Evolutionary conservation across 2,888 invertebrate genomes (phyloP), one percentile per base, ranked within the genome.

Genomic region (Omphaloscelis lunosa): DNA sequence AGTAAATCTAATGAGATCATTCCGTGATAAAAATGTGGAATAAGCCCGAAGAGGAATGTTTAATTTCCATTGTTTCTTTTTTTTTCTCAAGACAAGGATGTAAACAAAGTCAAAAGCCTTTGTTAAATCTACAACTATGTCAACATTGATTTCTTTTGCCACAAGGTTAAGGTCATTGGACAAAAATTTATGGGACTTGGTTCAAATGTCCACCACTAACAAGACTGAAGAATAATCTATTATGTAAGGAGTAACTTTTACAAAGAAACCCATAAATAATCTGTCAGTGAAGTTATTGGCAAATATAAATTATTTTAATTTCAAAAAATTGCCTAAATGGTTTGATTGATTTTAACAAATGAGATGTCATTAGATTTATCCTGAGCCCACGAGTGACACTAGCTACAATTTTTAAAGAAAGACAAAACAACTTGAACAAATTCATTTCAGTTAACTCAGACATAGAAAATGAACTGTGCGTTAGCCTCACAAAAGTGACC

Each of bases 31-130:
- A 48, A n/a, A 34, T 8, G 2, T 58, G 8, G 9, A 58, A n/a
- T 9, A 45, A 69, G 17, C 12, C 0, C n/a, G 6, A 48, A 27
- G 2, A 27, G 7, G 7, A 27, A 27, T 48, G 9, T 59, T 59
- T 15, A 4, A 41, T 53, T 15, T 53, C 4, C 20, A 56, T 53
- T 53, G 20, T 34, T 20, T 72, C 9, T 0, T 9, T 27, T 69
- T 48, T 51, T 39, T 7, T 70, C 4, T 23, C 4, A 8, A 12
- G 6, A 66, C 17, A 34, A 6, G 9, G 8, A 27, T 27, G 53
- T 20, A 17, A 59, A 11, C 17, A 69, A 27, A 23, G 34, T 71
- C 45, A 48, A 71, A 71, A 23, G 71, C 20, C 15, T 74, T 58
- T 4, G 20, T 34, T 70, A 34, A 58, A 59, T 71, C 34, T 48